Base-by-base conservation (phyloP, 2,113 vertebrate species). In the Drymodes brunneopygia region DNA sequence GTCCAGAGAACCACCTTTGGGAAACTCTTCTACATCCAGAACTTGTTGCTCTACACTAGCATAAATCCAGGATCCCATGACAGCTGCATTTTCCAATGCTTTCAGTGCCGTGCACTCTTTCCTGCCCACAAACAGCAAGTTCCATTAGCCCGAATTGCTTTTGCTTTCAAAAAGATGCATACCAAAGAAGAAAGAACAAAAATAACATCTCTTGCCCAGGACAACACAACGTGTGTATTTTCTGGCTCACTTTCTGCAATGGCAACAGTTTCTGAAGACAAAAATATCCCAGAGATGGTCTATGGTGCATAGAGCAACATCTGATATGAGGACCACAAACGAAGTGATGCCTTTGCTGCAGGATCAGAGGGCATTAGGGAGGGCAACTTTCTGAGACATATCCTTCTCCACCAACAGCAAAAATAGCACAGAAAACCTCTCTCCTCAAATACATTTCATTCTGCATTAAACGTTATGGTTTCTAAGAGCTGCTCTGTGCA, bases 401-500 rank as follows among this genome's bases (percentile, higher is more conserved):
- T 71, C 48, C 86, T 48, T 72, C 81, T 84, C 70, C 54, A 51
- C 18, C 8, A 28, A 20, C 29, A 27, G 74, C 78, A 80, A 53
- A 79, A 92, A 75, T 12, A 83, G 80, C 86, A 18, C 23, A 80
- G 78, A 61, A 86, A 90, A 38, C 67, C 85, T 71, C 40, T 60
- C 31, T 80, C 36, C 51, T 69, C 8, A 23, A 88, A 53, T 45
- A 27, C 81, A 48, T 70, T 94, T 81, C 64, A 81, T 51, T 74
- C 88, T 86, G 90, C 82, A 83, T 69, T 88, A 86, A 81, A 64
- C 1, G 5, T 57, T 74, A 22, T 5, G 40, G 92, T 27, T 93
- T 74, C 82, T 92, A 60, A 88, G 92, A 86, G 95, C 86, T 86
- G 90, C 85, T 96, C 90, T 0, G 24, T 58, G 75, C 93, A 94